These are phyloP conservation scores for Listronotus bonariensis DNA, from an alignment of 1,140 invertebrate species.

Conservation along the genomic window DNA sequence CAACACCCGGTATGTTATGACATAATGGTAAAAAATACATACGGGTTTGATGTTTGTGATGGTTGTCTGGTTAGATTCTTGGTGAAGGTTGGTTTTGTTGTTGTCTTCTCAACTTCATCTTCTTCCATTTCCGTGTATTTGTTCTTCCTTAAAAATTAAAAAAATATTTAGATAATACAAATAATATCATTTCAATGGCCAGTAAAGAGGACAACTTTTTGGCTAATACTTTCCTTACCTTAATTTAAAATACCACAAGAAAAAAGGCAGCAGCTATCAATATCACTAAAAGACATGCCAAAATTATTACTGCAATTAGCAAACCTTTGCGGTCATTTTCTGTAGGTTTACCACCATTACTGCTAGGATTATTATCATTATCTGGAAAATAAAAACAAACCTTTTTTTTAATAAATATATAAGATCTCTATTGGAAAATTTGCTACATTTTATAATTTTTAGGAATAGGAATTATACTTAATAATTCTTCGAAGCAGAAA, in stretches of 20 bases:
- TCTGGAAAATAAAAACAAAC: no score
- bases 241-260: conserved; percentile 46
- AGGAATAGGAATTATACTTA: no score
- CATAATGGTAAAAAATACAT: background rate
- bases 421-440: no score
- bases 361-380: background rate
- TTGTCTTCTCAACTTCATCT: conserved; percentile 1
- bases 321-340: conserved; percentile 37
- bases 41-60: background rate
- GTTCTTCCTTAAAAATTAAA: background rate
- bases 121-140: conserved; percentile 12
- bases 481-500: no score
- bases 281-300: conserved; percentile 43
- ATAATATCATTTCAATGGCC: no score
- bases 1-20: no score
- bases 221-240: conserved; percentile 28
- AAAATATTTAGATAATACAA: background rate
- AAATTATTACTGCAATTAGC: conserved; percentile 48
- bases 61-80: conserved; percentile 14
- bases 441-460: no score
- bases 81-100: conserved; percentile 5
- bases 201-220: no score
- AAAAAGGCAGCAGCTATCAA: conserved; percentile 39
- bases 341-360: conserved; percentile 4
- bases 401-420: no score